Conservation (phyloP, 1,140 invertebrate species). For the Diorhabda sublineata region DNA sequence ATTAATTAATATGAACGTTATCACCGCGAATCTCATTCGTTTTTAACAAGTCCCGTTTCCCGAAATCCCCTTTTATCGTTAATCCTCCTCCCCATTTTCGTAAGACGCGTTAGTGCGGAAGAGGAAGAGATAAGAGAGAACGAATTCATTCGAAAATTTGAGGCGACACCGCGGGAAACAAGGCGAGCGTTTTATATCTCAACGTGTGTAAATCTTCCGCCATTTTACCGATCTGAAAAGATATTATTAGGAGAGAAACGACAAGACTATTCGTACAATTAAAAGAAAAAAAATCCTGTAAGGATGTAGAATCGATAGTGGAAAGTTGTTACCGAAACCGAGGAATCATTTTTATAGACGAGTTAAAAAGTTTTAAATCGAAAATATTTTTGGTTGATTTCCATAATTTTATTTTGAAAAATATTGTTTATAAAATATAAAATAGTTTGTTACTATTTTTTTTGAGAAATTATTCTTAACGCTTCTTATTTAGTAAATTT, state of each 20-base stretch:
- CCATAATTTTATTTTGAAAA: too few relatives aligned
- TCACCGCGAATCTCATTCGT: too few relatives aligned
- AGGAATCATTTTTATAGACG: neutral
- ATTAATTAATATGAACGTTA: too few relatives aligned
- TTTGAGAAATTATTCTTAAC: too few relatives aligned
- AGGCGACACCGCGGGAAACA: constrained; percentile 24
- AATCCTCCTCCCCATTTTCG: neutral
- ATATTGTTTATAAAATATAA: too few relatives aligned
- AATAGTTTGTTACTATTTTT: too few relatives aligned
- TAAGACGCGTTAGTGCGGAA: neutral
- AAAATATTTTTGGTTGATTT: too few relatives aligned
- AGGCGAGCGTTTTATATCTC: constrained; percentile 37
- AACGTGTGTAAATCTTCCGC: constrained; percentile 32
- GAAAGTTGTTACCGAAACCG: neutral
- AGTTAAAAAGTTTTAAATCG: neutral
- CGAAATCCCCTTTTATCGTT: too few relatives aligned
- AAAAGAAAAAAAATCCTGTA: neutral
- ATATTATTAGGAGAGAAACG: neutral
- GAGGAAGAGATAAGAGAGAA: neutral
- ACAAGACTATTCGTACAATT: neutral
- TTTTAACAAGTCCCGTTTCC: too few relatives aligned
- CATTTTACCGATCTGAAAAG: constrained; percentile 1
- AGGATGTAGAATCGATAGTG: neutral
- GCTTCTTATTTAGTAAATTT: too few relatives aligned
- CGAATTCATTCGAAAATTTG: neutral